Conservation (phyloP, 92 coral and sea anemone species). For the Phenganax stokvisi region DNA sequence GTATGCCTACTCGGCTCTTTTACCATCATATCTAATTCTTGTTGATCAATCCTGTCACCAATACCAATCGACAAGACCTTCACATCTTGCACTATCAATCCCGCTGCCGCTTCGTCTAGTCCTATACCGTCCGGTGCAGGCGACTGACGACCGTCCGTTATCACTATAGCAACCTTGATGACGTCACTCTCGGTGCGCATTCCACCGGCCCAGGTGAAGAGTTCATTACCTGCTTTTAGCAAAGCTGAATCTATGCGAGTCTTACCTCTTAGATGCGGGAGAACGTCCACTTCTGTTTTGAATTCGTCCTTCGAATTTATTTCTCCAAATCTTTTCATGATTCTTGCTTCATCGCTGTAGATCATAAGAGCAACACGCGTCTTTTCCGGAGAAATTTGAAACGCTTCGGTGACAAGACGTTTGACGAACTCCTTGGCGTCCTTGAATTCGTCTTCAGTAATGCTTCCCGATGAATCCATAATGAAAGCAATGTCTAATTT, state of each 20-base stretch:
- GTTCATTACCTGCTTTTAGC: slow-evolving; percentile 53
- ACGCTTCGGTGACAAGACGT: slow-evolving; percentile 55
- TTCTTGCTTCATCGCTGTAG: slow-evolving; percentile 56
- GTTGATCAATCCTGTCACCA: slow-evolving; percentile 59
- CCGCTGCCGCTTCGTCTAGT: slow-evolving; percentile 50
- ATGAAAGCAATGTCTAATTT: slow-evolving; percentile 67
- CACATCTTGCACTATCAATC: slow-evolving; percentile 58
- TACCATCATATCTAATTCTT: slow-evolving; percentile 59
- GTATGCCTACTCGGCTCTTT: slow-evolving; percentile 33
- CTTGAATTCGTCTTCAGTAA: slow-evolving; percentile 55
- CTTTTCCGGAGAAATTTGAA: slow-evolving; percentile 50
- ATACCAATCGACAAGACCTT: slow-evolving; percentile 62
- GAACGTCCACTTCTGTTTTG: slow-evolving; percentile 47
- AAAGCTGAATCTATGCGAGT: slow-evolving; percentile 74
- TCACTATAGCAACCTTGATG: slow-evolving; percentile 61
- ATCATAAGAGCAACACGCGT: slow-evolving; percentile 42
- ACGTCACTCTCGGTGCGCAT: slow-evolving; percentile 46
- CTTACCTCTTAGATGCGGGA: slow-evolving; percentile 62
- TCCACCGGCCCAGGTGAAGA: slow-evolving; percentile 58
- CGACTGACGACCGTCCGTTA: slow-evolving; percentile 81
- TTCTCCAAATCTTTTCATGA: slow-evolving; percentile 29
- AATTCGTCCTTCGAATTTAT: slow-evolving; percentile 31
- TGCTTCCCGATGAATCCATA: slow-evolving; percentile 81
- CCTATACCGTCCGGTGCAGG: slow-evolving; percentile 55
- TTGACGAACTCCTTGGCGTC: slow-evolving; percentile 70